Evolutionary conservation across 2,888 invertebrate genomes (phyloP), one percentile per base, ranked within the genome.

Genomic region (Troilus luridus): DNA sequence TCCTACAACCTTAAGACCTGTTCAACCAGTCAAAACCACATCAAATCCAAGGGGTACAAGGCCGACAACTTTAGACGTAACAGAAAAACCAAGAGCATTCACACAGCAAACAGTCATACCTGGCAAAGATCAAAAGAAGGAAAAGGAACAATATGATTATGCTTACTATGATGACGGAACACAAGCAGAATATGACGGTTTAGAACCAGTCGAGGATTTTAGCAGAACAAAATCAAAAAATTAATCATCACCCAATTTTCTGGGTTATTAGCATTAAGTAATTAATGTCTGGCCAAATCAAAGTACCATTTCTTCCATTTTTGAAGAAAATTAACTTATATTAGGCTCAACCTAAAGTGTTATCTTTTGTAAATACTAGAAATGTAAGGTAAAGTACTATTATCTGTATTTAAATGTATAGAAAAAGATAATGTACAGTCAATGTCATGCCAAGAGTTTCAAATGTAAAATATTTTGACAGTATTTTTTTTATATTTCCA

Each of bases 81-180:
- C 94, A 92, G 93, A 94, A 93, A 93, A 94, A 2, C 94, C 94
- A 1, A 93, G 94, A 60, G 94, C 94, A 3, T 94, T 94, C 92
- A 93, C 94, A 0, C 94, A 91, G 0, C 60, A 90, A 7, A 67
- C 67, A 10, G 72, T 77, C 21, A 27, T 19, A 41, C 88, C 67
- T 17, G 56, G 58, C 67, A 92, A 90, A 91, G 91, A 91, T 60
- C 59, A 90, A 27, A 89, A 90, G 77, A 88, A 92, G 58, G 92
- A 92, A 54, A 96, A 94, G 93, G 96, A 96, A 92, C 96, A 96
- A 92, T 98, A 98, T 93, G 98, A 98, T 94, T 98, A 98, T 93
- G 97, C 97, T 9, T 98, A 98, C 93, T 98, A 98, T 93, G 98
- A 97, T 94, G 96, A 96, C 91, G 96, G 96, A 89, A 94, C 94